Percentiles rank a stretch among this genome's conserved stretches.
phyloP scores from a whole-genome alignment of 2,113 vertebrate species.

The Phylloscopus whistleri region DNA sequence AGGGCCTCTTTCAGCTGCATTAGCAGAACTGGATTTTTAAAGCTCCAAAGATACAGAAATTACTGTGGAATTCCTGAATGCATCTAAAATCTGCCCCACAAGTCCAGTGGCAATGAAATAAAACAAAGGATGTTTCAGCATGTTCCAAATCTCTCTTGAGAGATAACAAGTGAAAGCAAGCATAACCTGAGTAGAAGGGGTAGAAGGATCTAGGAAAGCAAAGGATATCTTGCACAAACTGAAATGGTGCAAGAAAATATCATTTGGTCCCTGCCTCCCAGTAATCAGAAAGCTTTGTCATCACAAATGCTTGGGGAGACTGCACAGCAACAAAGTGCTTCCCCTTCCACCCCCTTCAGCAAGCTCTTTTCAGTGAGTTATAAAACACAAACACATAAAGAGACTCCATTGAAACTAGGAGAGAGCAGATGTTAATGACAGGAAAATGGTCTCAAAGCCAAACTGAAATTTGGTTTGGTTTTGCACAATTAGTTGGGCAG shows the following conservation, averaged over 20 bases:
- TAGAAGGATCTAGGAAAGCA: neutral
- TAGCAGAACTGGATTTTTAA: neutral
- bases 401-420: neutral
- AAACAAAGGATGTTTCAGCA: neutral
- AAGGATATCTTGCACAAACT: neutral
- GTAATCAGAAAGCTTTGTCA: slow-evolving; percentile 5
- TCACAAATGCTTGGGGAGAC: neutral
- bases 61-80: neutral
- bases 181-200: neutral
- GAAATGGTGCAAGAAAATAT: neutral
- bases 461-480: neutral
- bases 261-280: neutral
- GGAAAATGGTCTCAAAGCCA: slow-evolving; percentile 38
- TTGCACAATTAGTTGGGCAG: slow-evolving; percentile 28
- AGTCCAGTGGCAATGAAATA: neutral
- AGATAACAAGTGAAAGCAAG: neutral
- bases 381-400: slow-evolving; percentile 14
- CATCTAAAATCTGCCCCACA: neutral
- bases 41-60: neutral
- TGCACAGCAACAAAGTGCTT: neutral
- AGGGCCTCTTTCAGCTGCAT: neutral
- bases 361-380: slow-evolving; percentile 18
- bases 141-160: neutral
- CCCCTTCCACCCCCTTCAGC: neutral
- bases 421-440: slow-evolving; percentile 60